Evolutionary conservation across 2,797 vertebrate genomes (phyloP).

Genomic region (Intellagama lesueurii): DNA sequence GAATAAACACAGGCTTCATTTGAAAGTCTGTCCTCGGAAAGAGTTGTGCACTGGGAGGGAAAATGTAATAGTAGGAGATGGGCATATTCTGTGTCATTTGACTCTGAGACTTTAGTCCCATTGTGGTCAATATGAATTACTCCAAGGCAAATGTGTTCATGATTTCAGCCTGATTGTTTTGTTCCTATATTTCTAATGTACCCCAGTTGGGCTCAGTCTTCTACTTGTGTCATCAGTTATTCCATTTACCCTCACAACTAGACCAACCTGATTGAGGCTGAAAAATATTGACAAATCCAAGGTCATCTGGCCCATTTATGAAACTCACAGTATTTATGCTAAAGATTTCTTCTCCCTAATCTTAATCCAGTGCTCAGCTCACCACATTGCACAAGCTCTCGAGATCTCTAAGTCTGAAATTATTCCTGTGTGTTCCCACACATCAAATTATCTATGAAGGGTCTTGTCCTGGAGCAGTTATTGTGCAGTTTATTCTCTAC

Average conservation of each 20-base stretch:
- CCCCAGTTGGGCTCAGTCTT: not conserved
- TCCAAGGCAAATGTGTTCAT: not conserved
- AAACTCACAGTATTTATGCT: not conserved
- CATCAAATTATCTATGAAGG: not conserved
- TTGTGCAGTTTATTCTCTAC: not conserved
- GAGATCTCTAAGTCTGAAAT: constrained; percentile 1
- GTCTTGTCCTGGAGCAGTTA: constrained; percentile 2
- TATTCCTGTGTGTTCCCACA: constrained; percentile 11
- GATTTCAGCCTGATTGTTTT: not conserved
- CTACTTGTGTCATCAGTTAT: not conserved
- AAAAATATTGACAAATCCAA: not conserved
- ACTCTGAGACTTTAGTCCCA: not conserved
- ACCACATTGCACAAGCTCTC: not conserved
- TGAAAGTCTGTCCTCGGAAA: too few relatives aligned
- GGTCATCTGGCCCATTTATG: not conserved
- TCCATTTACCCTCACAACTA: not conserved
- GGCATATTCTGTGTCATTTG: too few relatives aligned
- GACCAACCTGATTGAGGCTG: not conserved
- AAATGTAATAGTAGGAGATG: too few relatives aligned
- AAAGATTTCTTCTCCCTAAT: not conserved
- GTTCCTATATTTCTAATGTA: not conserved
- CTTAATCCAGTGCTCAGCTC: not conserved
- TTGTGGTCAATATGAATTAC: not conserved
- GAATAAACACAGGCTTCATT: too few relatives aligned
- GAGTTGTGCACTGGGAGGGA: too few relatives aligned